These are phyloP conservation scores for Coluber constrictor DNA, from an alignment of 2,797 vertebrate genomes.

Conservation along the genomic window DNA sequence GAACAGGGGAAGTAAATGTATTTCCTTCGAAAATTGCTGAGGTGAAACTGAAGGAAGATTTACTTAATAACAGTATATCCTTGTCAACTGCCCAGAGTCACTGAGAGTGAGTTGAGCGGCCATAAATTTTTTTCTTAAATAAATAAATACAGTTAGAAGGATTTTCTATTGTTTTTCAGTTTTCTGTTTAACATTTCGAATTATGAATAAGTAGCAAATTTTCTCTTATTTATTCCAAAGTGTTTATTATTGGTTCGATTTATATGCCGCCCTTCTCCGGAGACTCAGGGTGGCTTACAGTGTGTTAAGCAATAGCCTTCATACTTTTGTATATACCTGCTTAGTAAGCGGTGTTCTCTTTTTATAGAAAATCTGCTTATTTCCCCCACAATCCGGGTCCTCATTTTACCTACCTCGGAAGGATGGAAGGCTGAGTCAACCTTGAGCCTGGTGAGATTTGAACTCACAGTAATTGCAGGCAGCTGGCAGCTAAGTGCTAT, in stretches of 20 bases:
- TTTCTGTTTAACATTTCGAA: neutral
- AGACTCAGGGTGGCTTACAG: no score
- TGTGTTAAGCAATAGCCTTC: no score
- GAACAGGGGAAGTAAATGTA: neutral
- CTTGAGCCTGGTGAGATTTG: no score
- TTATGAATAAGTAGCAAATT: neutral
- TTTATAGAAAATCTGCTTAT: no score
- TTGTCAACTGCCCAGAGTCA: neutral
- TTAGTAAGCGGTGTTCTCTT: no score
- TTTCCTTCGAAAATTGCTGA: neutral
- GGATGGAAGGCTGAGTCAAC: no score
- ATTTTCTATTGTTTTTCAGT: neutral
- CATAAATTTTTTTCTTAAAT: neutral
- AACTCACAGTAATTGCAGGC: no score
- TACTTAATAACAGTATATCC: neutral
- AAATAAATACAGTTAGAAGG: neutral
- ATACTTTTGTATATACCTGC: no score
- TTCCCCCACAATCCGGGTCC: no score
- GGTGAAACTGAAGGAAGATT: constrained; percentile 1
- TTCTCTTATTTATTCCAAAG: neutral
- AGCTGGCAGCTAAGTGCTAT: no score
- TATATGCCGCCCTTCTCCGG: no score
- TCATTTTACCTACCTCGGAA: no score
- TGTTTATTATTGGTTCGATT: neutral
- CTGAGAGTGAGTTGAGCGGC: neutral